Evolutionary conservation across 2,797 vertebrate genomes (phyloP), one percentile per base, ranked within the genome.

Genomic region (Coranthus polyacanthus): DNA sequence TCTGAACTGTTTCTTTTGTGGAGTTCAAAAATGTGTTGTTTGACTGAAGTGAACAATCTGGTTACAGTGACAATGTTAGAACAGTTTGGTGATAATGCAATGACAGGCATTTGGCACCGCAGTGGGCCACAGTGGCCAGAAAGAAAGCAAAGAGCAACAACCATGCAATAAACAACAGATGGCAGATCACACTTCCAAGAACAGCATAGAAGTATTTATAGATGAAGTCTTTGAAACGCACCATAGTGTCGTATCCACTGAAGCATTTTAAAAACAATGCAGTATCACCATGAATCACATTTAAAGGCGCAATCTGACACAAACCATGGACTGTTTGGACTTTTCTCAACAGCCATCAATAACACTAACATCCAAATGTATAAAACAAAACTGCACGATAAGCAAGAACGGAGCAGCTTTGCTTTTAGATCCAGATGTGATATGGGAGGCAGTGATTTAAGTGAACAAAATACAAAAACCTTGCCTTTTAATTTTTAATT

Each of bases 161-260:
- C 49, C 13, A 2, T 58, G 70, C 68, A 79, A 85, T 75, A 82
- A 82, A 85, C 74, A 87, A 72, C 82, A 88, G 81, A 85, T 84
- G 79, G 78, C 62, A 58, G 59, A 44, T 72, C 29, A 4, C 68
- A 80, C 67, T 59, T 83, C 69, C 71, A 81, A 77, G 45, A 72
- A 64, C 70, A 79, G 65, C 47, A 51, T 49, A 55, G 6, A 37
- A 41, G 38, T 68, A 79, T 87, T 85, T 86, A 58, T 72, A 81
- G 69, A 75, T 17, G 21, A 61, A 53, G 53, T 39, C 21, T 50
- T 36, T 32, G 13, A 54, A 68, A 71, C 46, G 46, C 65, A 46
- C 11, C 26, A 24, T 0, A 26, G 53, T 57, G 47, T 45, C 55
- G 16, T 16, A 45, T 65, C 32, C 68, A 68, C 77, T 38, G 39